Evolutionary conservation across 2,113 vertebrate genomes (phyloP).

Genomic region (Passer montanus): DNA sequence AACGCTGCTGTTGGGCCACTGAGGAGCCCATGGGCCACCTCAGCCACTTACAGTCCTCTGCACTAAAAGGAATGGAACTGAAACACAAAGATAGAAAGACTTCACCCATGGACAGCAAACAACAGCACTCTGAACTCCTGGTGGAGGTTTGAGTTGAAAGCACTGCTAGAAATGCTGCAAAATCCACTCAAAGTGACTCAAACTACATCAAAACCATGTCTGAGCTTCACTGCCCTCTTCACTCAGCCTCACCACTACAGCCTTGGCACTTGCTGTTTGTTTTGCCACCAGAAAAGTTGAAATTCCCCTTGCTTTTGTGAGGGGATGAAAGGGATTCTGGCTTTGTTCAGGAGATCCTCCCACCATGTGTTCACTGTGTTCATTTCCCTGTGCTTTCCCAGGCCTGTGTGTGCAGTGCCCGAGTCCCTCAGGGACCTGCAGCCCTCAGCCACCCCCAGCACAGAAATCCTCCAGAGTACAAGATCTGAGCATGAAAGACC

Average conservation of each 20-base stretch:
- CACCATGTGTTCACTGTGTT: fast-evolving
- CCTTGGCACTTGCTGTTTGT: neutral
- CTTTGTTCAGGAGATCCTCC: neutral
- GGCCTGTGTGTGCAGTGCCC: neutral
- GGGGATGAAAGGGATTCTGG: neutral
- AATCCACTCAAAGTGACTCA: neutral
- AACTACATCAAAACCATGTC: neutral
- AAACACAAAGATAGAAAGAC: neutral
- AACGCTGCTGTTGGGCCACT: neutral
- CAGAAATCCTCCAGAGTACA: neutral
- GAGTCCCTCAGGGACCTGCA: neutral
- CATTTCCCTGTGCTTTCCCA: neutral
- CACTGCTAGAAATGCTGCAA: neutral
- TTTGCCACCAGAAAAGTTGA: neutral
- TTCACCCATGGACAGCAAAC: neutral
- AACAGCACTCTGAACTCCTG: too few species aligned
- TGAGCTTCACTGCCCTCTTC: neutral
- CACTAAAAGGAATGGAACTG: neutral
- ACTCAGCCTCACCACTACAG: neutral
- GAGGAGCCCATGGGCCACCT: neutral
- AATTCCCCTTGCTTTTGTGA: neutral
- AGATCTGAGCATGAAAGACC: neutral
- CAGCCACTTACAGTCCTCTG: neutral
- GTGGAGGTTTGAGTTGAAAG: neutral
- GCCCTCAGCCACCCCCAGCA: neutral